Conservation (phyloP, 2,113 vertebrate genomes). For the Notarius lentiginosus region DNA sequence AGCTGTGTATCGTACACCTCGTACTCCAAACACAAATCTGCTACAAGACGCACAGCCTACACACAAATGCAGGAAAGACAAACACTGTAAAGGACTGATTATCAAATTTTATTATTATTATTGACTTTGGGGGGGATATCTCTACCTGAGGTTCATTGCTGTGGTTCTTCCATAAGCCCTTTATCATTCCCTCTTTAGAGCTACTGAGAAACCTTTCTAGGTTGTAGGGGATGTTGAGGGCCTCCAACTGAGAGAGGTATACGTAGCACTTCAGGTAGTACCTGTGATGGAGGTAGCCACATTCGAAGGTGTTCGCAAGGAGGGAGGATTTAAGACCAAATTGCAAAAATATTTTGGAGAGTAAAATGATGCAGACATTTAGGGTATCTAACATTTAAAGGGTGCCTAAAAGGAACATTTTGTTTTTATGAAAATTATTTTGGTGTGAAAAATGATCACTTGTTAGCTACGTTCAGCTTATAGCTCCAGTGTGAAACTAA, state of each 20-base stretch:
- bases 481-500: background rate
- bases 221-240: conserved; percentile 89
- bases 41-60: conserved; percentile 86
- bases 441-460: background rate
- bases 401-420: background rate
- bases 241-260: conserved; percentile 89
- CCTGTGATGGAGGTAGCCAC: conserved; percentile 63
- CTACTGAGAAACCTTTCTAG: conserved; percentile 86
- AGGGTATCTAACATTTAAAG: background rate
- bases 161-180: conserved; percentile 97
- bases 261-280: conserved; percentile 85
- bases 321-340: background rate
- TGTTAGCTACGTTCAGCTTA: background rate
- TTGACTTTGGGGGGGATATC: background rate
- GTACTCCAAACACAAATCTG: conserved; percentile 91
- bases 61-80: conserved; percentile 14
- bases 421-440: background rate
- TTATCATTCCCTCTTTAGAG: conserved; percentile 94
- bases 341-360: background rate
- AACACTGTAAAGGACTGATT: background rate
- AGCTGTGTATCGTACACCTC: conserved; percentile 84
- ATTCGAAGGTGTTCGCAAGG: background rate
- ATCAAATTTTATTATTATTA: background rate
- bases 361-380: background rate
- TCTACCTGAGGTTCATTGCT: conserved; percentile 87